Evolutionary conservation across 1,140 invertebrate species (phyloP).

Genomic region (Orussus abietinus): DNA sequence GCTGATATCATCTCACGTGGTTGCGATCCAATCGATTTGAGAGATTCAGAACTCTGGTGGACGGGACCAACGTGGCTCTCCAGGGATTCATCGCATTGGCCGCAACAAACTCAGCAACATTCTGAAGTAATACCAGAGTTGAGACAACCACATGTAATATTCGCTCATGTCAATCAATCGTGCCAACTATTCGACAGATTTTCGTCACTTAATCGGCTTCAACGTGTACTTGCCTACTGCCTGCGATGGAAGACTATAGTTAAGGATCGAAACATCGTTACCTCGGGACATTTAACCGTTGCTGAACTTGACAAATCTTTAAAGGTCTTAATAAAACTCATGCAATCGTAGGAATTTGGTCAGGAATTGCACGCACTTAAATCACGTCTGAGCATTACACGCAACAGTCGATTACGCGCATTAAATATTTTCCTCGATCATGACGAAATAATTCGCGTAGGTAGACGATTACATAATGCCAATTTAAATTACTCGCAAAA

Average conservation of each 20-base stretch:
- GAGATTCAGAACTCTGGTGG: constrained; percentile 14
- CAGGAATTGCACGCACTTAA: constrained; percentile 6
- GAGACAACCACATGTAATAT: background rate
- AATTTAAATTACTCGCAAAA: constrained; percentile 20
- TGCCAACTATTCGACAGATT: background rate
- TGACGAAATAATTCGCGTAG: constrained; percentile 29
- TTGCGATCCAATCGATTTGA: background rate
- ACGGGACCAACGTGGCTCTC: constrained; percentile 20
- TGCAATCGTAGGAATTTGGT: constrained; percentile 6
- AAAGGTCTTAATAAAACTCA: background rate
- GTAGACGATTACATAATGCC: constrained; percentile 26
- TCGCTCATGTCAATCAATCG: background rate
- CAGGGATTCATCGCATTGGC: background rate
- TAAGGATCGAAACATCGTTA: background rate
- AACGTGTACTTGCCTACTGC: constrained; percentile 8
- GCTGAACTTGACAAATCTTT: constrained; percentile 9
- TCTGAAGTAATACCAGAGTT: background rate
- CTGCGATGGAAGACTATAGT: constrained; percentile 4
- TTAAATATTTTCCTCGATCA: constrained; percentile 25
- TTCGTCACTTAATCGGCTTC: constrained; percentile 6
- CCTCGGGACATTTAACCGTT: background rate
- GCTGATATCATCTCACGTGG: constrained; percentile 36
- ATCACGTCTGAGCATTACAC: background rate
- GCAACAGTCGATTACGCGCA: background rate
- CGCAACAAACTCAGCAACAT: background rate